Conservation (phyloP, 2,888 invertebrate species). For the Heliconius charithonia region DNA sequence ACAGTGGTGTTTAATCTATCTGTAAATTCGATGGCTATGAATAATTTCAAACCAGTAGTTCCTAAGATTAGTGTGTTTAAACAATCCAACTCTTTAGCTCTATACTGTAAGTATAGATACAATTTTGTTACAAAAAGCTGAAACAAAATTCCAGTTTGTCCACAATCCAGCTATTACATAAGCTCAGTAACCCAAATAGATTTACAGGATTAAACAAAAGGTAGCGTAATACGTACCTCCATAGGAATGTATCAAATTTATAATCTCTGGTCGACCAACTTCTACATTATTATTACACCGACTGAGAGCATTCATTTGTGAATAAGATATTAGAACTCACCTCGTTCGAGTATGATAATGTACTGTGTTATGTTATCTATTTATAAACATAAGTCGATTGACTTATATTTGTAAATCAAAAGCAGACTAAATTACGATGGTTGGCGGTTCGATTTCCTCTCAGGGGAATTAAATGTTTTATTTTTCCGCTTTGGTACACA, state of each 20-base stretch:
- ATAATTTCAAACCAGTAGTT: too few species aligned
- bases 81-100: too few species aligned
- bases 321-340: constrained; percentile 18
- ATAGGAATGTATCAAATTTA: constrained; percentile 8
- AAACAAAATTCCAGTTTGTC: neutral
- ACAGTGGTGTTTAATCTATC: too few species aligned
- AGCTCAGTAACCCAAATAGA: neutral
- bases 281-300: constrained; percentile 22
- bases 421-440: too few species aligned
- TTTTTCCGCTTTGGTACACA: too few species aligned
- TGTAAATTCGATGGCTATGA: too few species aligned
- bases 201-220: constrained; percentile 29
- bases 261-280: constrained; percentile 17
- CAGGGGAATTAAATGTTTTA: too few species aligned
- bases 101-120: neutral
- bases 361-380: neutral
- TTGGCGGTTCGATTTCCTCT: too few species aligned
- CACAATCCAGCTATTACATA: neutral
- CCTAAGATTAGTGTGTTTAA: too few species aligned
- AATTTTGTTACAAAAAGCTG: neutral
- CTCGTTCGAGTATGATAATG: neutral
- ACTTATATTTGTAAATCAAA: too few species aligned
- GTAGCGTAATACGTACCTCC: neutral
- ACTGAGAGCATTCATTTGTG: constrained; percentile 15
- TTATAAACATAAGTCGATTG: neutral